Evolutionary conservation across 2,797 vertebrate species (phyloP).

Genomic region (Pristis pectinata): DNA sequence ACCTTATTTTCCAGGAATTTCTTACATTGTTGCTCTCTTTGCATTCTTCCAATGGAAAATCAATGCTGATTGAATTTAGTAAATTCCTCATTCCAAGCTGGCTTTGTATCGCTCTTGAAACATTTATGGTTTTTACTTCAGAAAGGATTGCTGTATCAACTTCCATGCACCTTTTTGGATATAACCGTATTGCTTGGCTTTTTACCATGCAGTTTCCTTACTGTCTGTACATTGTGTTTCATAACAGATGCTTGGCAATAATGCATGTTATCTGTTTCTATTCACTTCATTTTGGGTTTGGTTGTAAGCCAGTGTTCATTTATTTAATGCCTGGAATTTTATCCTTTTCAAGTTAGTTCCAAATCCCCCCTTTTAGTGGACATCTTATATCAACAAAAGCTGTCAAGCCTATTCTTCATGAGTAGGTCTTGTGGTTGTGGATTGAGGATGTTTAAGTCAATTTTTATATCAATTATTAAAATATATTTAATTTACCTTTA

Average conservation of each 20-base stretch:
- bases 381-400: neutral
- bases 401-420: neutral
- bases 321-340: neutral
- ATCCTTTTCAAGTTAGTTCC: neutral
- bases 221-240: slow-evolving; percentile 32
- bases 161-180: slow-evolving; percentile 13
- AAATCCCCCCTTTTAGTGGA: neutral
- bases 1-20: neutral
- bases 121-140: neutral
- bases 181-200: slow-evolving; percentile 13
- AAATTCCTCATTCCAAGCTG: neutral
- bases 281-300: slow-evolving; percentile 21
- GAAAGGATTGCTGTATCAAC: slow-evolving; percentile 9
- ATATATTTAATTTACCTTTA: neutral
- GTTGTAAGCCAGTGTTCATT: neutral
- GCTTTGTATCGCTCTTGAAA: neutral
- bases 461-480: neutral
- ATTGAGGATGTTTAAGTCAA: neutral
- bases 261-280: neutral
- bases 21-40: neutral
- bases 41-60: neutral
- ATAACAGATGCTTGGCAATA: neutral
- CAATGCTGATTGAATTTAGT: neutral
- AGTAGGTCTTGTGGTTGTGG: neutral
- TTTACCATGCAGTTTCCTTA: neutral